Evolutionary conservation across 2,113 vertebrate species (phyloP).

Genomic region (Todiramphus chloris): DNA sequence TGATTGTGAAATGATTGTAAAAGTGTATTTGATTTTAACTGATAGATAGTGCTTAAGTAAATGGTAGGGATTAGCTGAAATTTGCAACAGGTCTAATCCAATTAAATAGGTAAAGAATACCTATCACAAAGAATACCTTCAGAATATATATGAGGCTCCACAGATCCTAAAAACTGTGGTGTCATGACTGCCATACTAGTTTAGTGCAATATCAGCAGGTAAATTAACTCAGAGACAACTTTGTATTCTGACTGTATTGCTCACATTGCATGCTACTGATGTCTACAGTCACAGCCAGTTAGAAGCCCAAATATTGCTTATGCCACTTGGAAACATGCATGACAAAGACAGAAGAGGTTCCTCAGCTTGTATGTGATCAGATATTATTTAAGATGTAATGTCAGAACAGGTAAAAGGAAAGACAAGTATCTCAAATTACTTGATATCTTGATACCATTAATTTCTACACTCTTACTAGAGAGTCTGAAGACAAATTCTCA

Average conservation of each 20-base stretch:
- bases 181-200: neutral
- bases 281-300: neutral
- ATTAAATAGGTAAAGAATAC: neutral
- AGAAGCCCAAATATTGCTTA: neutral
- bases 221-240: neutral
- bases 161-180: neutral
- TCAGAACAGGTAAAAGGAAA: neutral
- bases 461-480: neutral
- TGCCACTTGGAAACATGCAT: rapidly evolving
- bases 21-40: neutral
- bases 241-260: neutral
- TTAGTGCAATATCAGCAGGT: neutral
- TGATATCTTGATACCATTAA: neutral
- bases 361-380: neutral
- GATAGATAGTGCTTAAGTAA: neutral
- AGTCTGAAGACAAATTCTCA: neutral
- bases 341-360: neutral
- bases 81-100: neutral
- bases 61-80: neutral
- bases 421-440: neutral
- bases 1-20: neutral
- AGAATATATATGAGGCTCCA: neutral
- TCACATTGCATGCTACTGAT: too few species aligned
- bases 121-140: neutral
- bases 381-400: neutral